Evolutionary conservation across 2,113 vertebrate species (phyloP).

Genomic region (Nothoprocta pentlandii): DNA sequence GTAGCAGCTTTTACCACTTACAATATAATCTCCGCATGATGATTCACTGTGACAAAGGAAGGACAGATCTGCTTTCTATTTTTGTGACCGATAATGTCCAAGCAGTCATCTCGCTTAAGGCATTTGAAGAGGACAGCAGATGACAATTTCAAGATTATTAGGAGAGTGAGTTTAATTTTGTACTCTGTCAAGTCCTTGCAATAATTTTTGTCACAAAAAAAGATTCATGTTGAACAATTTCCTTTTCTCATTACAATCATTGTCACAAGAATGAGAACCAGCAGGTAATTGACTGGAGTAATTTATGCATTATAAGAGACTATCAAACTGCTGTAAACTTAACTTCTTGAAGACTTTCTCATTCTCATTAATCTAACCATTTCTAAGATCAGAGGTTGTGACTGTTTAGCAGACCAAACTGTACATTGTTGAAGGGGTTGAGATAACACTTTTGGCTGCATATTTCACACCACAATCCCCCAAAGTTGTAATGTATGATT

Average conservation of each 20-base stretch:
- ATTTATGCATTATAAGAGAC: not conserved
- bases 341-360: slow-evolving; percentile 22
- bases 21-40: not conserved
- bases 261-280: slow-evolving; percentile 1
- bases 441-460: not conserved
- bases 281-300: not conserved
- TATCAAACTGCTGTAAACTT: not conserved
- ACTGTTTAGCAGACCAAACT: slow-evolving; percentile 3
- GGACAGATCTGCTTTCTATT: not conserved
- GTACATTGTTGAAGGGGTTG: not conserved
- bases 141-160: slow-evolving; percentile 43
- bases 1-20: slow-evolving; percentile 15
- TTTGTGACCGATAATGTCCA: slow-evolving; percentile 16
- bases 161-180: slow-evolving; percentile 30
- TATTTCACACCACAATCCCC: not conserved
- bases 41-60: not conserved
- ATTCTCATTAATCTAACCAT: not conserved
- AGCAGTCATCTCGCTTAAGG: not conserved
- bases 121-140: slow-evolving; percentile 16
- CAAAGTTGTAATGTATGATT: not conserved
- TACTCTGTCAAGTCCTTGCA: not conserved
- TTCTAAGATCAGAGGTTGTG: not conserved
- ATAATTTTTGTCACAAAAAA: slow-evolving; percentile 18
- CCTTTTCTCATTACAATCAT: slow-evolving; percentile 16
- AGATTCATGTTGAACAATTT: slow-evolving; percentile 27